Percentiles rank a stretch among this genome's conserved stretches.
Evolutionary conservation across 2,113 vertebrate species (phyloP).

Genomic region (Oriolus oriolus): DNA sequence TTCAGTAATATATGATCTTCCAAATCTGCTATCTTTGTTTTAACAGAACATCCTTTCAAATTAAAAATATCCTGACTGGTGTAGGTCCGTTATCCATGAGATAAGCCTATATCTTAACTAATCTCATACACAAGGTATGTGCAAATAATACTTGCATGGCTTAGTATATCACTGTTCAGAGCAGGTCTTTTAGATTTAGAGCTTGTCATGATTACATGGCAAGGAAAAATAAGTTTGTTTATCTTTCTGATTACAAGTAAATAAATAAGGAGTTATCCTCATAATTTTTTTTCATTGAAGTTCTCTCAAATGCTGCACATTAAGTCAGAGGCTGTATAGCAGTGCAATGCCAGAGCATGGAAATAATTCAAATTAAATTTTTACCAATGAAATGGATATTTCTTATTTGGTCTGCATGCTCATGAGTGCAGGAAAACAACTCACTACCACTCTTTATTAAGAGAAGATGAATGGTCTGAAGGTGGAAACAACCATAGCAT

Average conservation of each 20-base stretch:
- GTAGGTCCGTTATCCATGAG: background rate
- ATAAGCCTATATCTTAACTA: background rate
- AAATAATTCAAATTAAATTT: background rate
- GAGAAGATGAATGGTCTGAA: background rate
- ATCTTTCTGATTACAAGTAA: background rate
- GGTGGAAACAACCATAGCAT: background rate
- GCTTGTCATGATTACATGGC: background rate
- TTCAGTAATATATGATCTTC: background rate
- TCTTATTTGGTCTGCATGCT: background rate
- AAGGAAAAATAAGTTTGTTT: background rate
- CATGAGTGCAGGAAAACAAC: background rate
- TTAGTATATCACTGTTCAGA: background rate
- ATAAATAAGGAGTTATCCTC: background rate
- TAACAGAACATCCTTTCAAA: constrained; percentile 20
- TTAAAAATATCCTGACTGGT: constrained; percentile 7
- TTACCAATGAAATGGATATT: background rate
- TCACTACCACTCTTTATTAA: background rate
- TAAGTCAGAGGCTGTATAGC: background rate
- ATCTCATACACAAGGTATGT: background rate
- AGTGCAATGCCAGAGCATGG: background rate
- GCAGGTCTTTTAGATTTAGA: background rate
- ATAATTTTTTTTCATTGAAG: background rate
- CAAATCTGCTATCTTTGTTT: constrained; percentile 21
- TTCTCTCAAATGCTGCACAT: background rate
- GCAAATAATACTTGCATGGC: background rate